A percentile compares a stretch with the other conserved stretches of the same genome.
Evolutionary conservation across 1,140 invertebrate genomes (phyloP).

Genomic region (Drosophila fuyamai): DNA sequence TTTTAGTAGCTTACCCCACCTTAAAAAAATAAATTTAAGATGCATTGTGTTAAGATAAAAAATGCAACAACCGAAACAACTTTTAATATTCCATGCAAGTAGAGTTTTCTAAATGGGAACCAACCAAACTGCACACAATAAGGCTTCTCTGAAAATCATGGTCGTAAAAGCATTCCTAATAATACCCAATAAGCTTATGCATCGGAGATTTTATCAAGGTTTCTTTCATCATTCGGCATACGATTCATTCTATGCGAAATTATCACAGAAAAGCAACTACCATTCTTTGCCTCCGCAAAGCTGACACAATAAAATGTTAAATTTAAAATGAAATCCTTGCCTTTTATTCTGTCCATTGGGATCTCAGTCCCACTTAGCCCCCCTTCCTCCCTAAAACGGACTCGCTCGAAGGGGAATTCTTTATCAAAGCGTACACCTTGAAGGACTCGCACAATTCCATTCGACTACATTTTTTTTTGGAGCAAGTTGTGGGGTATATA

Average conservation of each 20-base stretch:
- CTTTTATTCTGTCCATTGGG: constrained; percentile 44
- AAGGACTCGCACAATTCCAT: constrained; percentile 40
- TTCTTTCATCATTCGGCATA: constrained; percentile 3
- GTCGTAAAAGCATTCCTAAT: constrained; percentile 10
- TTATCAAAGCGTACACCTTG: constrained; percentile 69
- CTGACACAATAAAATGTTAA: constrained; percentile 46
- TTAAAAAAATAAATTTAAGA: background rate
- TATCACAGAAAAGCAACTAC: constrained; percentile 65
- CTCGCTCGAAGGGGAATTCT: constrained; percentile 5
- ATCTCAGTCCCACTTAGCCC: constrained; percentile 15
- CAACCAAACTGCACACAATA: background rate
- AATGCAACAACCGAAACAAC: too few species aligned
- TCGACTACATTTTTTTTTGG: constrained; percentile 3
- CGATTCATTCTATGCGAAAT: constrained; percentile 50
- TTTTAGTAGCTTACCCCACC: too few species aligned
- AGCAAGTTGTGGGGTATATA: constrained; percentile 57
- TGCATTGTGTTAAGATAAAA: background rate
- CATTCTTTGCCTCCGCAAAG: constrained; percentile 8
- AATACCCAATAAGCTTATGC: constrained; percentile 40
- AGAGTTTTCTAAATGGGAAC: background rate
- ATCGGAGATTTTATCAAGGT: background rate
- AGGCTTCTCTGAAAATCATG: background rate
- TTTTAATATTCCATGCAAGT: too few species aligned
- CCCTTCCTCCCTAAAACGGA: constrained; percentile 16
- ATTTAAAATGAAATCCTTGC: constrained; percentile 57